Base-by-base conservation (phyloP, 2,797 vertebrate species). In the Aeoliscus strigatus region DNA sequence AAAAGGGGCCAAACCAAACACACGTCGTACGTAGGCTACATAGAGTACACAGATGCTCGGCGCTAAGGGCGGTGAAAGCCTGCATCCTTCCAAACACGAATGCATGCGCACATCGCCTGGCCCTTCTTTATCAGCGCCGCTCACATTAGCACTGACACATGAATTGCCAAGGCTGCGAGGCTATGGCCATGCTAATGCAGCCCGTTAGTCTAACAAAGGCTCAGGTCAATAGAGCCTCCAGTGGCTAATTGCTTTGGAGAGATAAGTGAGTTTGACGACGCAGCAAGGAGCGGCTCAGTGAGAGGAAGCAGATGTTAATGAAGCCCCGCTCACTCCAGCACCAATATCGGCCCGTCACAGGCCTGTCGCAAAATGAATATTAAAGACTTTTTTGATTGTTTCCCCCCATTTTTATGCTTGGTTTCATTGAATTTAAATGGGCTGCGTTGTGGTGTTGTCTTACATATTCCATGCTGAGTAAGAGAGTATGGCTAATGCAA, bases 231-330 rank as follows among this genome's bases (percentile, higher is more conserved):
- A 64, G 69, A 70, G 80, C 79, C 76, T 85, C 80, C 68, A 73
- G 69, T 73, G 73, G 73, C 83, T 89, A 89, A 88, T 88, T 88
- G 84, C 83, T 86, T 85, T 61, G 64, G 39, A 67, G 81, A 87
- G 82, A 88, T 89, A 83, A 80, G 77, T 73, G 77, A 79, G 70
- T 85, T 84, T 85, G 83, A 68, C 72, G 82, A 79, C 60, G 62
- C 78, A 77, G 72, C 79, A 59, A 75, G 47, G 60, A 74, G 54
- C 39, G 40, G 64, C 74, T 72, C 65, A 56, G 73, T 30, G 41
- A 75, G 61, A 58, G 58, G 70, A 65, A 51, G 64, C 69, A 49
- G 83, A 68, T 69, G 70, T 84, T 82, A 87, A 86, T 86, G 81
- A 82, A 84, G 81, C 71, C 63, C 49, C 26, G 40, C 67, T 79